Conservation (phyloP, 1,140 invertebrate genomes). For the Panulirus ornatus region DNA sequence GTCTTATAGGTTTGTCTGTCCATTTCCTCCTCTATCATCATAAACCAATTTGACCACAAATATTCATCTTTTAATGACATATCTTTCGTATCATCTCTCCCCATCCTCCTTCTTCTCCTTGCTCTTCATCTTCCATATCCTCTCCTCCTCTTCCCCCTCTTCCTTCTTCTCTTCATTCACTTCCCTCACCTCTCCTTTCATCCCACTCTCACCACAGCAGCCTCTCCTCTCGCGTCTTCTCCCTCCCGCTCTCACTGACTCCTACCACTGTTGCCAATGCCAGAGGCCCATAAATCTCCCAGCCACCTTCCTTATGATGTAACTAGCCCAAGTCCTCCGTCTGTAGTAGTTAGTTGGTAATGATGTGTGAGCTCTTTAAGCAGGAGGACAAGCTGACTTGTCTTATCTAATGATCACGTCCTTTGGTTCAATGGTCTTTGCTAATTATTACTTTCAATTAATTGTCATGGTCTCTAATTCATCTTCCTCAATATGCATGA, state of each 20-base stretch:
- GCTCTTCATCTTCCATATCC: not conserved
- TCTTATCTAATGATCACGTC: too few species aligned
- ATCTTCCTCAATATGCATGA: too few species aligned
- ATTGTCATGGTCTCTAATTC: too few species aligned
- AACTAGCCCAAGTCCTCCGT: not conserved
- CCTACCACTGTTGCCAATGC: conserved; percentile 35
- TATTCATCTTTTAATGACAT: not conserved
- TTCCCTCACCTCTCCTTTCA: not conserved
- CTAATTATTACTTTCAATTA: too few species aligned
- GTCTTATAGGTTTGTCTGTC: not conserved
- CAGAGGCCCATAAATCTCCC: conserved; percentile 40
- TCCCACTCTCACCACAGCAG: not conserved
- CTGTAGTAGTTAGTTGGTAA: not conserved
- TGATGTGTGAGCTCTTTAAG: conserved; percentile 2
- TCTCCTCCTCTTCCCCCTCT: not conserved
- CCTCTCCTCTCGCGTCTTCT: not conserved
- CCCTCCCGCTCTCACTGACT: too few species aligned
- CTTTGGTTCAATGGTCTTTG: too few species aligned
- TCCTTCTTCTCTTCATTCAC: not conserved
- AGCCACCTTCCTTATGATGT: conserved; percentile 39
- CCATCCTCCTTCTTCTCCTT: not conserved
- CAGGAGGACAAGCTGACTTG: too few species aligned
- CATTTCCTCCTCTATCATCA: too few species aligned
- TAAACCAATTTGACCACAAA: too few species aligned
- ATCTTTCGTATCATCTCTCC: not conserved